These are phyloP conservation scores for Heteromyza rotundicornis DNA, from an alignment of 2,888 invertebrate species.

Conservation along the genomic window DNA sequence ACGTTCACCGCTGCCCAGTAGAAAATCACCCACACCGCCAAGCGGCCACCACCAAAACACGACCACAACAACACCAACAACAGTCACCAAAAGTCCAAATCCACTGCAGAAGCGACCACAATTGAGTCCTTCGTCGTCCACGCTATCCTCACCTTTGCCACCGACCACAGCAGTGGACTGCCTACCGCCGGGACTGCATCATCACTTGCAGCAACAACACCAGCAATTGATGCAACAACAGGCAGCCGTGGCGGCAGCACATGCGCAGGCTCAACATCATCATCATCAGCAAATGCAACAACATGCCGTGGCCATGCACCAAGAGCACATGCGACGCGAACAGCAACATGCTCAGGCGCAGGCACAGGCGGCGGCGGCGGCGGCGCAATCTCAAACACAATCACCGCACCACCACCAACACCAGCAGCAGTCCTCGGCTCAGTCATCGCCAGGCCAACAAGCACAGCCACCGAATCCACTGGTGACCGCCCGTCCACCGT, in stretches of 20 bases:
- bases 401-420: conserved; percentile 32
- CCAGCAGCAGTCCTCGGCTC: conserved; percentile 36
- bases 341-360: conserved; percentile 39
- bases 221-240: conserved; percentile 58
- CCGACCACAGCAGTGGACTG: conserved; percentile 47
- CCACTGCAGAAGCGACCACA: conserved; percentile 20
- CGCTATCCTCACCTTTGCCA: conserved; percentile 34
- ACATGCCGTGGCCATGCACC: conserved; percentile 53
- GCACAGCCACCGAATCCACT: conserved; percentile 50
- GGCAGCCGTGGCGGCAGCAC: conserved; percentile 51
- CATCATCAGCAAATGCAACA: conserved; percentile 58
- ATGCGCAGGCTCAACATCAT: conserved; percentile 44
- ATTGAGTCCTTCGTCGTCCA: conserved; percentile 25
- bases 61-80: conserved; percentile 37
- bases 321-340: conserved; percentile 51
- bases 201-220: conserved; percentile 58
- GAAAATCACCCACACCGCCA: conserved; percentile 41
- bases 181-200: conserved; percentile 53
- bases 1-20: conserved; percentile 40
- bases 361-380: conserved; percentile 34
- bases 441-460: conserved; percentile 30
- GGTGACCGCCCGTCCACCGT: conserved; percentile 57
- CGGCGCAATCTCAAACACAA: conserved; percentile 36
- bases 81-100: conserved; percentile 25
- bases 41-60: conserved; percentile 23